Percentiles rank a stretch among this genome's conserved stretches.
Conservation (phyloP, 2,888 invertebrate genomes). For the Horisme vitalbata region DNA sequence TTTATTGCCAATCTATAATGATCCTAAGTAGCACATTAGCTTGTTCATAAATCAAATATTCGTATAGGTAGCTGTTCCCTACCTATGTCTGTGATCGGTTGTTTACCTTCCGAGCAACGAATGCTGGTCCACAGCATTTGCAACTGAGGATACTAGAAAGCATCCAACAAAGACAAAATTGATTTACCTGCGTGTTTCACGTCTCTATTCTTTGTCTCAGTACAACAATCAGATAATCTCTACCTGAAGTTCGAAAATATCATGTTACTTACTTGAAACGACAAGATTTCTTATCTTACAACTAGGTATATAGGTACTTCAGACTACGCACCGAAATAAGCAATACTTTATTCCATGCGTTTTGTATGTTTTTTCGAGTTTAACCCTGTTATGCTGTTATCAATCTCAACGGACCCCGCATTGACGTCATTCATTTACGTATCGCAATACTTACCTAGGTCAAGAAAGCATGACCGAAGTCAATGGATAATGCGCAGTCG, state of each 20-base stretch:
- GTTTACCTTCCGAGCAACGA: too few relatives aligned
- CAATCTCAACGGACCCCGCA: neutral
- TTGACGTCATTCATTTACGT: slow-evolving; percentile 26
- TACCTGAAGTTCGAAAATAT: slow-evolving; percentile 18
- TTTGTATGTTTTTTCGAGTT: too few relatives aligned
- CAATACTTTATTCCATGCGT: too few relatives aligned
- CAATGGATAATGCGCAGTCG: slow-evolving; percentile 35
- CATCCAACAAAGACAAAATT: too few relatives aligned
- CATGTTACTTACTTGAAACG: slow-evolving; percentile 20
- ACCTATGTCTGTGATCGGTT: too few relatives aligned
- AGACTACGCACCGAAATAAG: neutral
- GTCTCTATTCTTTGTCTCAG: neutral
- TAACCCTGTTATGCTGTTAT: neutral
- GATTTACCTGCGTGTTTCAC: slow-evolving; percentile 1
- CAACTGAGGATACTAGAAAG: too few relatives aligned
- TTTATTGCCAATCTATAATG: too few relatives aligned
- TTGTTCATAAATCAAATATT: too few relatives aligned
- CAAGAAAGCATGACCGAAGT: slow-evolving; percentile 49
- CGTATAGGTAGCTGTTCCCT: too few relatives aligned
- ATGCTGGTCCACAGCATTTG: too few relatives aligned
- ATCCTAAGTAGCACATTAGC: too few relatives aligned
- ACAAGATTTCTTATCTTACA: slow-evolving; percentile 14
- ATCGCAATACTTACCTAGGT: slow-evolving; percentile 42
- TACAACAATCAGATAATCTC: neutral
- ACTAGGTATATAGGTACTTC: slow-evolving; percentile 2